These are phyloP conservation scores for Leptinotarsa juncta DNA, from an alignment of 2,888 invertebrate species.

Conservation along the genomic window DNA sequence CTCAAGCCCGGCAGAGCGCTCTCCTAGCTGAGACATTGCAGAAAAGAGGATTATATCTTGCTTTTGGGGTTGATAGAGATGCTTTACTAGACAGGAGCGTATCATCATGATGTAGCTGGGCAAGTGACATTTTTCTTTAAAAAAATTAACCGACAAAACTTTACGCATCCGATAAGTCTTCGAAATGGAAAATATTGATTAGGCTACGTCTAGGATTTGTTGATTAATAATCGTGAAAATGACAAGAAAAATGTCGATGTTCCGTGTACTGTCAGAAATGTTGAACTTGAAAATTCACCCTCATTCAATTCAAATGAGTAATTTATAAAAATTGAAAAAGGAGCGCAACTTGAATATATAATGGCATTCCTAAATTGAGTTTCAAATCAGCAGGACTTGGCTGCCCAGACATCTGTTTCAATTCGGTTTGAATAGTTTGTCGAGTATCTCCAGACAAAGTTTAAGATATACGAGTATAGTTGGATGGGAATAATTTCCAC, in stretches of 20 bases:
- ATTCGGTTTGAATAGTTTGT: slow-evolving; percentile 41
- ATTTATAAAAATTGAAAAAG: no score
- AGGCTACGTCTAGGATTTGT: no score
- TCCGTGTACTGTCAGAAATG: no score
- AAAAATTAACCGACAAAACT: no score
- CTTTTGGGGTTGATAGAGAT: slow-evolving; percentile 30
- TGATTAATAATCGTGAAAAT: no score
- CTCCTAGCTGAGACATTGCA: slow-evolving; percentile 35
- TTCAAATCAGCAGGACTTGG: slow-evolving; percentile 25
- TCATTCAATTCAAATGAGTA: no score
- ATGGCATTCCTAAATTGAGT: slow-evolving; percentile 26
- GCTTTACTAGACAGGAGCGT: slow-evolving; percentile 10
- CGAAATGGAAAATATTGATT: no score
- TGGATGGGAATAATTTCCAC: slow-evolving; percentile 16
- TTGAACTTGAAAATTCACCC: no score
- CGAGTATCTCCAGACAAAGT: slow-evolving; percentile 28
- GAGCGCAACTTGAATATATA: no score
- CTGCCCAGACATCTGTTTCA: slow-evolving; percentile 25
- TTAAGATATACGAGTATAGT: slow-evolving; percentile 23
- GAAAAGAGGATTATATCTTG: slow-evolving; percentile 43
- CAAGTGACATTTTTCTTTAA: no score
- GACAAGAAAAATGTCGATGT: no score
- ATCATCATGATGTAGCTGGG: background rate
- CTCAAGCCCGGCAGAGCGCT: slow-evolving; percentile 37
- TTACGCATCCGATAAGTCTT: no score